Conservation (phyloP, 2,888 invertebrate genomes). For the Octonoba sinensis region DNA sequence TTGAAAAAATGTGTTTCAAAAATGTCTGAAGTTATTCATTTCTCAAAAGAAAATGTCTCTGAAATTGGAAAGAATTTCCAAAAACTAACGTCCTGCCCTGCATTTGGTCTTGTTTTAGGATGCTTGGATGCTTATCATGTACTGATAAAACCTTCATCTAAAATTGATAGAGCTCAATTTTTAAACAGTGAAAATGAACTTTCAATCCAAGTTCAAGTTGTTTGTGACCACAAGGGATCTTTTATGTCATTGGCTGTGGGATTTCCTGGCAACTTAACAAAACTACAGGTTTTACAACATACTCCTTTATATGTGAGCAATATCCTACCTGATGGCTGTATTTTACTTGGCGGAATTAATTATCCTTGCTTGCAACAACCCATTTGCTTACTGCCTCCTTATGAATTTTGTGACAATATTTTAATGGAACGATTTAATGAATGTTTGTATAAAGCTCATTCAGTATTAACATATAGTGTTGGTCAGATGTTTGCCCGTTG, state of each 20-base stretch:
- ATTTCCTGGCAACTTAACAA: constrained; percentile 5
- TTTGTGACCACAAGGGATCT: constrained; percentile 11
- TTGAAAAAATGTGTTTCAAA: not conserved
- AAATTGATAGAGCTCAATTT: not conserved
- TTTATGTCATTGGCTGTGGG: constrained; percentile 2
- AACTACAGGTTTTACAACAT: not conserved
- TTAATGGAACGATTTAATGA: constrained; percentile 3
- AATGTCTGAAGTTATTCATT: constrained; percentile 6
- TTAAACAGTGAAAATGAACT: constrained; percentile 2
- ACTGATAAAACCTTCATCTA: not conserved
- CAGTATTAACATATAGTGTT: not conserved
- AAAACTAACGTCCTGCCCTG: not conserved
- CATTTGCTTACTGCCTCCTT: constrained; percentile 7
- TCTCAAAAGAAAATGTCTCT: not conserved
- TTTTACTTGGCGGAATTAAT: constrained; percentile 1
- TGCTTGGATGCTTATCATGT: constrained; percentile 22
- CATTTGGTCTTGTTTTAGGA: constrained; percentile 6
- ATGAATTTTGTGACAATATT: not conserved
- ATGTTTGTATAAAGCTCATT: not conserved
- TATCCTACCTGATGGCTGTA: not conserved
- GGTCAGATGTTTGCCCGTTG: constrained; percentile 13
- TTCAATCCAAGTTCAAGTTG: constrained; percentile 16
- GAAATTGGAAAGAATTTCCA: not conserved
- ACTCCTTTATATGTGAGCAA: constrained; percentile 1
- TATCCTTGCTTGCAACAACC: constrained; percentile 16